phyloP scores from a whole-genome alignment of 2,888 invertebrate species.

The Acanthopleura granulata region DNA sequence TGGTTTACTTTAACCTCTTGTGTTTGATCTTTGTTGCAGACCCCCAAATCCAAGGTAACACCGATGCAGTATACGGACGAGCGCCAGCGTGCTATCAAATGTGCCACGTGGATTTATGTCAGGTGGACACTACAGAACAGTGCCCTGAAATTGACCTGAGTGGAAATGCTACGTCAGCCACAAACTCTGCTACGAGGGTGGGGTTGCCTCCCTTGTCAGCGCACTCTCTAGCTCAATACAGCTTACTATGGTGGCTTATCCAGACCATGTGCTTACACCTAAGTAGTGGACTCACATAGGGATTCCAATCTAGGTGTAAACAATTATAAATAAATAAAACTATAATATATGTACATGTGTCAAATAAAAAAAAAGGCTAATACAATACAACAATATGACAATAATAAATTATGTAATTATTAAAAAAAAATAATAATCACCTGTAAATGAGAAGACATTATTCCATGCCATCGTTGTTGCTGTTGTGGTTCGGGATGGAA shows the following conservation, averaged over 20 bases:
- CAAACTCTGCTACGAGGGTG: not conserved
- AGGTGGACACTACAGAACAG: not conserved
- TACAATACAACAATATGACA: too few relatives aligned
- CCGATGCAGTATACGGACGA: constrained; percentile 17
- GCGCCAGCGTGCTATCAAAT: constrained; percentile 25
- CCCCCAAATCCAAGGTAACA: constrained; percentile 5
- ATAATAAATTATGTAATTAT: too few relatives aligned
- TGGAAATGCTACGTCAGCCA: constrained; percentile 3
- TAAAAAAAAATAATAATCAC: too few relatives aligned
- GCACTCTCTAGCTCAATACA: constrained; percentile 12
- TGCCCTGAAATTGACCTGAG: constrained; percentile 15
- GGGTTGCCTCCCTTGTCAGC: not conserved
- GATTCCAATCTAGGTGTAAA: not conserved
- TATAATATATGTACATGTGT: too few relatives aligned
- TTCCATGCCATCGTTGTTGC: too few relatives aligned
- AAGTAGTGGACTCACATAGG: constrained; percentile 12
- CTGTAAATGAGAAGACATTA: too few relatives aligned
- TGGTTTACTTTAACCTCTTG: not conserved
- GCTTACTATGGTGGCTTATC: constrained; percentile 14
- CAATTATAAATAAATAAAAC: not conserved
- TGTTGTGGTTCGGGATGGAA: too few relatives aligned
- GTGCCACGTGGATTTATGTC: constrained; percentile 21
- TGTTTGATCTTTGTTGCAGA: not conserved
- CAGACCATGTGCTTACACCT: not conserved
- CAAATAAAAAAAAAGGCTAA: too few relatives aligned